Percentiles rank a stretch among this genome's conserved stretches.
Conservation (phyloP, 2,888 invertebrate genomes). For the Cephus runcator region DNA sequence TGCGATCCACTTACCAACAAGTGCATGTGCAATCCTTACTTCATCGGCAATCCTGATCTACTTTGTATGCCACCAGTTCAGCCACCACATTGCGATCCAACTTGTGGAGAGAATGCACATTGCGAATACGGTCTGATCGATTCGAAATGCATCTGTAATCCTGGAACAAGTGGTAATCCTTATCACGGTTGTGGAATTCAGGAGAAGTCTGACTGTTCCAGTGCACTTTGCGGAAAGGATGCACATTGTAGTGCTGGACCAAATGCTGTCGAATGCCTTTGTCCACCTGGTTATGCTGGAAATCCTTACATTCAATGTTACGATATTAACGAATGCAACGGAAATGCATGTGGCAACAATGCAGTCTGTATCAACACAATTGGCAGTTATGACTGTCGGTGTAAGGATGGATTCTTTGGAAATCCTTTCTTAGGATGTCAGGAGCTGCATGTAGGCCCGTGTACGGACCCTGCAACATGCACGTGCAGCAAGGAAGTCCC, state of each 20-base stretch:
- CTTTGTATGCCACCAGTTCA: constrained; percentile 91
- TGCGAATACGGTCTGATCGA: constrained; percentile 81
- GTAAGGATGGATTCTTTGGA: constrained; percentile 84
- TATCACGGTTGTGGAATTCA: constrained; percentile 82
- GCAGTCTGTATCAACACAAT: constrained; percentile 91
- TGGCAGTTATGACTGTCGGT: constrained; percentile 90
- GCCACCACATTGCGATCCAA: constrained; percentile 82
- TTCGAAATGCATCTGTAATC: constrained; percentile 85
- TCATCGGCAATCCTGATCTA: constrained; percentile 88
- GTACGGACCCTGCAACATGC: constrained; percentile 77
- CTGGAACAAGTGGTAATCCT: constrained; percentile 87
- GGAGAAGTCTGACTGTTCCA: constrained; percentile 77
- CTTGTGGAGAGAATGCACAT: constrained; percentile 85
- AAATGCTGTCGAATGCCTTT: constrained; percentile 82
- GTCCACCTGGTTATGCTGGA: constrained; percentile 85
- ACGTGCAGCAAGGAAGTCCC: constrained; percentile 77
- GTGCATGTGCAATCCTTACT: constrained; percentile 88
- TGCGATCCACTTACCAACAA: constrained; percentile 84
- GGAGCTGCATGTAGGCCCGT: constrained; percentile 75
- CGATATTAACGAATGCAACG: constrained; percentile 85
- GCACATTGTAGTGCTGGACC: constrained; percentile 83
- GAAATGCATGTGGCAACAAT: constrained; percentile 83
- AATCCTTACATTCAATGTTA: constrained; percentile 89
- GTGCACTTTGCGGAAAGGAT: constrained; percentile 79
- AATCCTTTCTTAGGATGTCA: constrained; percentile 89